Evolutionary conservation across 2,113 vertebrate genomes (phyloP).

Genomic region (Pelecanoides urinatrix): DNA sequence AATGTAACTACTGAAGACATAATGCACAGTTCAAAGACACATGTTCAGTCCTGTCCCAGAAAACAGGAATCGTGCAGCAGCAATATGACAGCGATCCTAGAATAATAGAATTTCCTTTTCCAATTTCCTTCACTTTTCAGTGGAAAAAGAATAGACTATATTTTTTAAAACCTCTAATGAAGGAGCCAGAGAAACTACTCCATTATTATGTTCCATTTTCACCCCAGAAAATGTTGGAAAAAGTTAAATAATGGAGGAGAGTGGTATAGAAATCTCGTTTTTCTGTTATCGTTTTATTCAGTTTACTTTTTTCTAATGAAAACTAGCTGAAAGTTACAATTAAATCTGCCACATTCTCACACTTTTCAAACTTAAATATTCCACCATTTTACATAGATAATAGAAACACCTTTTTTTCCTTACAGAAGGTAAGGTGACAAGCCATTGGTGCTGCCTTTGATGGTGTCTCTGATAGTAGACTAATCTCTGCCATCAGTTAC

Average conservation of each 20-base stretch:
- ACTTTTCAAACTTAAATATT: neutral
- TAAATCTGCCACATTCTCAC: neutral
- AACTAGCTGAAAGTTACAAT: neutral
- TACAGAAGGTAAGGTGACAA: neutral
- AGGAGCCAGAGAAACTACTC: neutral
- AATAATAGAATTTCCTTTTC: neutral
- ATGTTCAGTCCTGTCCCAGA: neutral
- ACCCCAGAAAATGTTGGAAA: neutral
- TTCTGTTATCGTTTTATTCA: neutral
- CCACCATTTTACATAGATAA: neutral
- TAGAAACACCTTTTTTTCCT: neutral
- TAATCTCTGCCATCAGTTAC: conserved; percentile 52
- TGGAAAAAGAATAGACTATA: neutral
- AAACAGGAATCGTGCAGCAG: neutral
- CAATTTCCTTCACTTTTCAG: neutral
- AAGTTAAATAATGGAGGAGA: neutral
- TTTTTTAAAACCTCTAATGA: neutral
- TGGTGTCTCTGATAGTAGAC: neutral
- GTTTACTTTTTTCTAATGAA: neutral
- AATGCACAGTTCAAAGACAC: neutral
- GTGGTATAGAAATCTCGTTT: neutral
- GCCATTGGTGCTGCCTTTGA: conserved; percentile 22
- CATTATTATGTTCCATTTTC: neutral
- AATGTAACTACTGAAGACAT: neutral
- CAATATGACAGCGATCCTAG: neutral